Conservation (phyloP, 1,140 invertebrate species). For the Tetramorium parvispinum region DNA sequence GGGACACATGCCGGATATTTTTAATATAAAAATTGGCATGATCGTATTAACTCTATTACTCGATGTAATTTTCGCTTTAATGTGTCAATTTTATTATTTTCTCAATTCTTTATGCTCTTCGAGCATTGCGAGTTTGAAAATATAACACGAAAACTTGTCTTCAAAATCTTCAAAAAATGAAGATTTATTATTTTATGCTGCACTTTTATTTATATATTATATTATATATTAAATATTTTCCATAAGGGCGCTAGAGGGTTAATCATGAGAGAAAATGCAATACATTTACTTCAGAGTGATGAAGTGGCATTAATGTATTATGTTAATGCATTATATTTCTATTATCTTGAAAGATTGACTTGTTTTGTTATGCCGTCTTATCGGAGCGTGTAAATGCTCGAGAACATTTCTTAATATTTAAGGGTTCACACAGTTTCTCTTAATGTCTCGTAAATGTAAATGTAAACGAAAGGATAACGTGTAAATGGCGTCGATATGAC, state of each 20-base stretch:
- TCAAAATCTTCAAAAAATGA: neutral
- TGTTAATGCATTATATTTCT: neutral
- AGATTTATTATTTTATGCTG: neutral
- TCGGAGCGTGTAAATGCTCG: neutral
- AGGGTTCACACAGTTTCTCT: neutral
- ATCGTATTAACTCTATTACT: constrained; percentile 1
- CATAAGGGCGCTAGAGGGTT: neutral
- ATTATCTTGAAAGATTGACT: constrained; percentile 5
- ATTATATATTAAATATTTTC: neutral
- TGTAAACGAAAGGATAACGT: neutral
- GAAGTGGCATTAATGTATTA: neutral
- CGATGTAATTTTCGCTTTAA: neutral
- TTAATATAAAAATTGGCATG: constrained; percentile 20
- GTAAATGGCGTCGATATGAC: neutral
- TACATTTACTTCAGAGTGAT: constrained; percentile 22
- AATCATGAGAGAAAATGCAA: neutral
- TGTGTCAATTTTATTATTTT: neutral
- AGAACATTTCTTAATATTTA: neutral
- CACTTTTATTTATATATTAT: too few species aligned
- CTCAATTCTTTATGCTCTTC: neutral
- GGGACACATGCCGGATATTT: constrained; percentile 13
- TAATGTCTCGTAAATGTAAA: neutral
- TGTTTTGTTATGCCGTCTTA: constrained; percentile 8
- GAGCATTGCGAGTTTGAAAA: neutral
- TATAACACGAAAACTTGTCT: neutral